Base-by-base conservation (phyloP, 1,140 invertebrate species). In the Heterodera carotae region DNA sequence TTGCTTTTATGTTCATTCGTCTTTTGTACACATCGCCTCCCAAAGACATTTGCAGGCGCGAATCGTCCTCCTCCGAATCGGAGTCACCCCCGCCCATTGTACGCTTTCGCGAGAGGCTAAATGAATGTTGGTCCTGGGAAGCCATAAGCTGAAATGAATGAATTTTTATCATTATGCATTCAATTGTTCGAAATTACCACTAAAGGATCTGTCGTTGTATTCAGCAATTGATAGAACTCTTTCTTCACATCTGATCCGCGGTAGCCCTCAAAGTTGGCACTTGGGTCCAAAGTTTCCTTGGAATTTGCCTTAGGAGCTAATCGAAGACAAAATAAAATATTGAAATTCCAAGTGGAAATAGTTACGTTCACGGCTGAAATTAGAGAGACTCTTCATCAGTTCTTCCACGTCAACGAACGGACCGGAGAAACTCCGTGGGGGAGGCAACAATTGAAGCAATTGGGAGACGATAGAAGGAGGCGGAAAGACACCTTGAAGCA, bases 191-290 rank as follows among this genome's bases (percentile, higher is more conserved):
- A 59, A 76, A 77, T 74, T 68, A 87, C 85, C 72, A 81, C 81
- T 18, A 81, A 69, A 25, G 85, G 85, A 78, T 86, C 85, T 4
- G 84, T 84, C 33, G 85, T 86, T 4, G 85, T 88, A 22, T 81
- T 84, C 6, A 86, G 43, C 39, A 88, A 67, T 56, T 86, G 85
- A 75, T 86, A 86, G 39, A 86, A 70, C 67, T 86, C 85, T 72
- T 85, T 85, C 68, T 86, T 88, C 15, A 86, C 78, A 72, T 86
- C 85, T 34, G 84, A 77, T 7, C 85, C 84, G 39, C 78, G 75
- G 36, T 82, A 77, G 15, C 75, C 83, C 15, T 85, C 85, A 60
- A 86, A 76, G 53, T 71, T 82, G 29, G 77, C 79, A 64, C 76
- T 82, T 27, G 85, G 79, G 48, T 85, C 84, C 33, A 81, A 39